Evolutionary conservation across 2,888 invertebrate species (phyloP), one percentile per base, ranked within the genome.

Genomic region (Tolmerus cingulatus): DNA sequence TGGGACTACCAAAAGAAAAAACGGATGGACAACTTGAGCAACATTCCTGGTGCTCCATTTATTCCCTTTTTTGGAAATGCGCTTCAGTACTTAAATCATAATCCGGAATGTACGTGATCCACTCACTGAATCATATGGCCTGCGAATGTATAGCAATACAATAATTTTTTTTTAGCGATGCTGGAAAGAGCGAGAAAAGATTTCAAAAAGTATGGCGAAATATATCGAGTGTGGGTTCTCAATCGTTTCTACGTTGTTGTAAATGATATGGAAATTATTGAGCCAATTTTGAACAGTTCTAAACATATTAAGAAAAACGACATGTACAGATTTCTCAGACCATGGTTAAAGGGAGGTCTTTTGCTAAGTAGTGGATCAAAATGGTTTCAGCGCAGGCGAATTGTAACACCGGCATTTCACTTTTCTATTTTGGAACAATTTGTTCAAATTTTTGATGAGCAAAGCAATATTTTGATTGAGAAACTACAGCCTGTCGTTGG

Each of bases 381-480:
- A 91, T 97, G 97, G 97, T 94, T 93, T 89, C 92, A 91, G 0
- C 94, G 95, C 89, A 93, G 97, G 30, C 96, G 95, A 91, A 94
- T 96, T 88, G 92, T 97, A 79, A 96, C 96, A 0, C 96, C 96
- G 0, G 94, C 96, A 0, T 97, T 96, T 91, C 97, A 97, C 91
- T 96, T 96, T 90, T 95, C 95, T 90, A 96, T 96, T 88, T 91
- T 97, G 86, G 95, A 57, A 23, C 94, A 95, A 89, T 96, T 96
- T 91, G 91, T 96, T 7, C 94, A 95, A 8, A 94, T 95, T 0
- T 96, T 97, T 90, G 94, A 96, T 89, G 94, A 94, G 87, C 95
- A 96, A 88, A 93, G 94, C 23, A 91, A 92, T 66, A 92, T 95
- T 27, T 92, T 97, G 87, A 91, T 94, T 0, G 91, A 94, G 0